Percentiles rank a stretch among this genome's conserved stretches.
Evolutionary conservation across 1,140 invertebrate species (phyloP).

Genomic region (Dryas iulia): DNA sequence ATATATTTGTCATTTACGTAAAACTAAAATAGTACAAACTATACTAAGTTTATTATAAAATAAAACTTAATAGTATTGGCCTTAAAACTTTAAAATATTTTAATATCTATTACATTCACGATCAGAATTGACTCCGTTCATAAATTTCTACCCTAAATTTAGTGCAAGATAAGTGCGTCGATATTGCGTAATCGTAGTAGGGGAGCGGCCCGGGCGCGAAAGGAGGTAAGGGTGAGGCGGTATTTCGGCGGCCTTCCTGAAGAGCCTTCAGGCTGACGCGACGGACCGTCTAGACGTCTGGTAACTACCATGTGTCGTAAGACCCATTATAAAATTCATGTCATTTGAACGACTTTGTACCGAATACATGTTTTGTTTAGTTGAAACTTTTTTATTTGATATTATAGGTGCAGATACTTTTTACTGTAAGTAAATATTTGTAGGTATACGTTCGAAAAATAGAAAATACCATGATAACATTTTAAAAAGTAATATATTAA

Average conservation of each 20-base stretch:
- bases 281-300: constrained; percentile 70
- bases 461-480: too few relatives aligned
- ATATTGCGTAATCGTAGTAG: constrained; percentile 46
- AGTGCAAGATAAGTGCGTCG: constrained; percentile 26
- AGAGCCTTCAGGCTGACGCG: constrained; percentile 66
- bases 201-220: constrained; percentile 27
- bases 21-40: too few relatives aligned
- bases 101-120: too few relatives aligned
- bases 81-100: too few relatives aligned
- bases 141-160: constrained; percentile 32
- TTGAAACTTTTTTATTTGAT: constrained; percentile 8
- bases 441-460: too few relatives aligned
- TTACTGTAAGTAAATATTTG: too few relatives aligned
- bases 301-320: constrained; percentile 50
- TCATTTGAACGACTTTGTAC: constrained; percentile 38
- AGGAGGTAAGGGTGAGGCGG: constrained; percentile 28
- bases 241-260: constrained; percentile 63
- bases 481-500: too few relatives aligned
- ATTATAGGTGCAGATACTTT: constrained; percentile 10
- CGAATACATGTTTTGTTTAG: constrained; percentile 23
- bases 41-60: too few relatives aligned
- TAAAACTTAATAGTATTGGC: too few relatives aligned
- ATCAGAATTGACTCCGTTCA: background rate
- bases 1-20: too few relatives aligned
- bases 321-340: constrained; percentile 49